Base-by-base conservation (phyloP, 2,797 vertebrate species). In the Echeneis naucrates region DNA sequence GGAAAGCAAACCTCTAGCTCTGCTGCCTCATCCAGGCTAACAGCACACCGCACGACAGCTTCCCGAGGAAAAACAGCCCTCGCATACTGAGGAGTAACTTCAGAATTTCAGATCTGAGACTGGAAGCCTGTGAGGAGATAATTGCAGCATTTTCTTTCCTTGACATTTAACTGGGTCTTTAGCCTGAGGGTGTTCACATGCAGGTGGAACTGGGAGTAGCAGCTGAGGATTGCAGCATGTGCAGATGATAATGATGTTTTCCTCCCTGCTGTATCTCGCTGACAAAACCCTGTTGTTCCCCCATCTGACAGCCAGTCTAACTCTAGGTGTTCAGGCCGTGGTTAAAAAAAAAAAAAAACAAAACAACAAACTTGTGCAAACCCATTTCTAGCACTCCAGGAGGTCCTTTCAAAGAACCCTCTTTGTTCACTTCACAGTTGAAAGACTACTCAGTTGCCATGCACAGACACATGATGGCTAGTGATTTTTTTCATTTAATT, bases 91-190 rank as follows among this genome's bases (percentile, higher is more conserved):
- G 69, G 83, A 80, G 77, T 59, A 69, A 75, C 44, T 75, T 81
- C 54, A 72, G 63, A 81, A 68, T 54, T 56, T 65, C 66, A 81
- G 53, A 84, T 77, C 61, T 82, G 63, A 77, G 66, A 63, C 21
- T 47, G 68, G 51, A 74, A 65, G 68, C 69, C 79, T 75, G 65
- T 66, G 70, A 84, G 72, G 4, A 19, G 67, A 79, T 84, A 87
- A 87, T 83, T 90, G 81, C 47, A 69, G 61, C 55, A 70, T 77
- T 87, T 72, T 79, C 68, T 81, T 75, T 84, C 57, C 68, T 80
- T 84, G 84, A 76, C 85, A 87, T 81, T 88, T 72, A 71, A 55
- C 68, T 64, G 72, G 74, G 72, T 87, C 81, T 89, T 73, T 70
- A 79, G 75, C 83, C 75, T 5, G 48, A 59, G 58, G 87, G 50